These are phyloP conservation scores for Automeris io DNA, from an alignment of 2,888 invertebrate species.

Conservation along the genomic window DNA sequence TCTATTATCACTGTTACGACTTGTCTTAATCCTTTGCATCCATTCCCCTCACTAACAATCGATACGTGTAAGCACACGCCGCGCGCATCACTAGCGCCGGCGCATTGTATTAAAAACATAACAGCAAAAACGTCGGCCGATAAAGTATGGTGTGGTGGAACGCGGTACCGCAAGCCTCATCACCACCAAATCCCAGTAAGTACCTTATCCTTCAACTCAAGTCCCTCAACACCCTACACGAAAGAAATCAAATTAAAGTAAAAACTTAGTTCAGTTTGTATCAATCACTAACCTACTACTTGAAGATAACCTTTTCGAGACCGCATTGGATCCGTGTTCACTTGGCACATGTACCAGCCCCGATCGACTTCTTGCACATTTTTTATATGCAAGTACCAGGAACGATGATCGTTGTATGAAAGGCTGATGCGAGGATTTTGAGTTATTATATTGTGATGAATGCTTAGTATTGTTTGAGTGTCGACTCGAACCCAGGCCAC, in stretches of 20 bases:
- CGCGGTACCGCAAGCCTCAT: too few species aligned
- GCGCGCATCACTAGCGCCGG: too few species aligned
- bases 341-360: slow-evolving; percentile 95
- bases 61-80: too few species aligned
- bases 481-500: slow-evolving; percentile 96
- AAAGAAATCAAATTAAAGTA: too few species aligned
- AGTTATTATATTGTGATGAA: slow-evolving; percentile 94
- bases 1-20: not conserved
- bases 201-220: too few species aligned
- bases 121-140: too few species aligned
- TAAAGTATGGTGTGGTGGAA: too few species aligned
- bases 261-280: too few species aligned
- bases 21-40: too few species aligned
- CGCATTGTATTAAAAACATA: not conserved
- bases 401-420: slow-evolving; percentile 92
- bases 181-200: too few species aligned
- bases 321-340: slow-evolving; percentile 96
- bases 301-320: slow-evolving; percentile 92
- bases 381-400: slow-evolving; percentile 94
- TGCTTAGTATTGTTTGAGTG: slow-evolving; percentile 93
- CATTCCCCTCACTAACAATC: too few species aligned
- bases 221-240: too few species aligned
- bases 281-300: slow-evolving; percentile 92
- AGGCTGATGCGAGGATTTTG: slow-evolving; percentile 92
- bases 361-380: slow-evolving; percentile 91